A percentile compares a stretch with the other conserved stretches of the same genome.
These are phyloP conservation scores for Ammospiza nelsoni DNA, from an alignment of 2,113 vertebrate species.

Conservation along the genomic window DNA sequence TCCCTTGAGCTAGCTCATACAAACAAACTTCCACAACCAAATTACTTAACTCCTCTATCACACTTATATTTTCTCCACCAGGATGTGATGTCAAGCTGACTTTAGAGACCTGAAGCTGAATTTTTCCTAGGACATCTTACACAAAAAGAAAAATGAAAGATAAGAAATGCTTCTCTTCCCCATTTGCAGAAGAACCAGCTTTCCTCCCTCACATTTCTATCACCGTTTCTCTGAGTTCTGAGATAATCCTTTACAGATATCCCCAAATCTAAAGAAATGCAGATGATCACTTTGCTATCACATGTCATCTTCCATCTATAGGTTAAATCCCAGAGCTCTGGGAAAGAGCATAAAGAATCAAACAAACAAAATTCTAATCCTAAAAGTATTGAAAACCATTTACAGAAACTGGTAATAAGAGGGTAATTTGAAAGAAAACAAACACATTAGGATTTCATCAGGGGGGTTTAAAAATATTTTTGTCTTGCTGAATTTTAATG, in stretches of 20 bases:
- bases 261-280: background rate
- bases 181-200: background rate
- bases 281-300: background rate
- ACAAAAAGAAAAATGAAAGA: background rate
- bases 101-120: background rate
- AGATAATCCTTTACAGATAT: background rate
- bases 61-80: background rate
- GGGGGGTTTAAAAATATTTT: background rate
- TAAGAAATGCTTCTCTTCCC: background rate
- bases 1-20: background rate
- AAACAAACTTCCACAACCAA: background rate
- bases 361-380: background rate
- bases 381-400: background rate
- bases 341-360: background rate
- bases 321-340: background rate
- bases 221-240: rapidly evolving
- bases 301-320: background rate
- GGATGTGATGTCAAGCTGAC: background rate
- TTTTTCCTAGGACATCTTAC: background rate
- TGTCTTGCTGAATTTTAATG: background rate
- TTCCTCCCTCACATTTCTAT: background rate
- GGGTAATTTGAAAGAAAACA: background rate
- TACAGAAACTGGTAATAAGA: background rate
- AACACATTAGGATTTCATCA: background rate
- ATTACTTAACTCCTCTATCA: background rate